Evolutionary conservation across 1,140 invertebrate species (phyloP), one percentile per base, ranked within the genome.

Genomic region (Drosophila pallidifrons): DNA sequence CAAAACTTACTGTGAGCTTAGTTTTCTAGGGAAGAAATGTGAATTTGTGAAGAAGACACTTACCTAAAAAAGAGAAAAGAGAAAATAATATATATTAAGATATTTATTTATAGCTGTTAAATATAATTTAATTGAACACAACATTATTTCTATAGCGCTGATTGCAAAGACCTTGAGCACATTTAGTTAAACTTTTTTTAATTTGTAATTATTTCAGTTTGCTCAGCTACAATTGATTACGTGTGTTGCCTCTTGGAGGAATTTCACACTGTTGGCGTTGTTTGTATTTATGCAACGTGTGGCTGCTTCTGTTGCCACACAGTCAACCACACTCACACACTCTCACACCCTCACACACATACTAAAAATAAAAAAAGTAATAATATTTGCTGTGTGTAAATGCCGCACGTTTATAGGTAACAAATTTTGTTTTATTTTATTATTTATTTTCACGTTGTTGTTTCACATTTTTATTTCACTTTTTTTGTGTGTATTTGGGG

Each of bases 381-480:
- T 65, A 81, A 81, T 81, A 83, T 85, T 85, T 85, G 71, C 78
- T 28, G 70, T 74, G 76, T 74, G 82, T 75, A 79, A 86, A 82
- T 74, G 82, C 79, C 79, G 45, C 83, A 75, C 79, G 64, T 80
- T 82, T 77, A 88, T 82, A 75, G 80, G 82, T 88, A 87, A 87
- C 79, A 64, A 77, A 87, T 83, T 88, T 87, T 80, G 66, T 75
- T 88, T 88, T 89, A 75, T 88, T 83, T 80, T 87, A 79, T 82
- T 88, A 82, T 82, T 87, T 88, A 66, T 70, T 64, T 64, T 58
- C 28, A 43, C 61, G 45, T 78, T 68, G 32, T 75, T 75, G 41
- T 41, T 16, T 77, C 45, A 3, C 35, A 52, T 64, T 58, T 59
- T 25, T 47, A 43, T 59, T 25, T 25, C 20, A 25, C 20, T 25